Percentiles rank a stretch among this genome's conserved stretches.
These are phyloP conservation scores for Corythornis vintsioides DNA, from an alignment of 2,113 vertebrate species.

Conservation along the genomic window DNA sequence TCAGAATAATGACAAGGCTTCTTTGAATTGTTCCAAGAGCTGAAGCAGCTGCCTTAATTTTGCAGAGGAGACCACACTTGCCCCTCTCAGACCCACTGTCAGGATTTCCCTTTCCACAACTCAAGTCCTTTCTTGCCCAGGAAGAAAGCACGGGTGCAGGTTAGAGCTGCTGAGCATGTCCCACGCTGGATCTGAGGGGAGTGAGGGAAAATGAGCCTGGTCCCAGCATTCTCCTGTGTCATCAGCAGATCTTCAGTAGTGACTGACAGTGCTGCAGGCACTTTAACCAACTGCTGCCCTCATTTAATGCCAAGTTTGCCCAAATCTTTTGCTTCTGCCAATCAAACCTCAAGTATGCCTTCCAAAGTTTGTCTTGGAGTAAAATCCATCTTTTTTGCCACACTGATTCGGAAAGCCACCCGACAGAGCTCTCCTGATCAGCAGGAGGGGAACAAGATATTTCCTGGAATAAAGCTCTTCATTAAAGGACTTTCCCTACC, in stretches of 20 bases:
- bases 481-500: slow-evolving; percentile 18
- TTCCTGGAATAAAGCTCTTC: slow-evolving; percentile 21
- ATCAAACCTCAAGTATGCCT: background rate
- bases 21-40: background rate
- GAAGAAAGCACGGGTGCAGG: background rate
- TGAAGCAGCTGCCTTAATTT: background rate
- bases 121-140: background rate
- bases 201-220: background rate
- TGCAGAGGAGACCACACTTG: background rate
- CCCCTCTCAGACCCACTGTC: background rate
- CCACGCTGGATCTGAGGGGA: background rate
- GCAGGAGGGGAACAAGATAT: background rate
- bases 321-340: slow-evolving; percentile 13
- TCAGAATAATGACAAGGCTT: background rate
- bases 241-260: background rate
- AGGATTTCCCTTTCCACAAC: background rate
- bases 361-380: slow-evolving; percentile 13
- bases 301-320: background rate
- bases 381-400: background rate
- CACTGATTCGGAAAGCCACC: background rate
- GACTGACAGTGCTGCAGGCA: background rate
- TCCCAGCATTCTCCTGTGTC: background rate
- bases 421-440: background rate
- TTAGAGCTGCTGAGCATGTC: background rate
- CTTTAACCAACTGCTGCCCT: slow-evolving; percentile 29